Base-by-base conservation (phyloP, 2,888 invertebrate species). In the Linyphia triangularis region DNA sequence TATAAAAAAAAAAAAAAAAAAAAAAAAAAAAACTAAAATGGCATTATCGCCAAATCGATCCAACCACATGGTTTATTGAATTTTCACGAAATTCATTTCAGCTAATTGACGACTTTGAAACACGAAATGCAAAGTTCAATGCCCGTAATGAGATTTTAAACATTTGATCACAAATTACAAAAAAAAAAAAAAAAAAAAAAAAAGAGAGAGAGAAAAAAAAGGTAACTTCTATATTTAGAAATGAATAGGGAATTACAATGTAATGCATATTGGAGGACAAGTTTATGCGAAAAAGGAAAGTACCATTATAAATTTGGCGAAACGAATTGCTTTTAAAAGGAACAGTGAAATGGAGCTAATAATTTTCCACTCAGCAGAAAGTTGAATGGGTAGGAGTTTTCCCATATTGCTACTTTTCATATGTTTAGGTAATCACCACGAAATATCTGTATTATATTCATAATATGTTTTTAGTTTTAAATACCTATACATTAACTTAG, bases 221-320 rank as follows among this genome's bases (percentile, higher is more conserved):
- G 30, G 9, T n/a, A 40, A 70, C 24, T 26, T 43, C 22, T 70
- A 70, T 26, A 70, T 70, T 70, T 70, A 70, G 70, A 43, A 43
- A 30, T 7, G 26, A 51, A n/a, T 26, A n/a, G n/a, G 19, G 1
- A 26, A 40, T 51, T 51, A 16, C n/a, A 43, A 70, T 43, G n/a
- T 24, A 70, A 70, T 37, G 40, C 6, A 16, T 28, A n/a, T 13
- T 26, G 26, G 16, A 26, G 7, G 9, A 43, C 7, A 16, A n/a
- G 24, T 28, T 5, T 43, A 26, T 6, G 70, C 19, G 26, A 26
- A 43, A 43, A 40, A 70, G 16, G 24, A 61, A 70, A 19, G 26
- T 19, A 24, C 7, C 43, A 43, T 70, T 10, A 43, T 26, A 37
- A 70, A 9, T 6, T 1, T 24, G 24, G 28, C 28, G 43, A 51